These are phyloP conservation scores for Drosophila ananassae DNA, from an alignment of 1,140 invertebrate species.

Conservation along the genomic window DNA sequence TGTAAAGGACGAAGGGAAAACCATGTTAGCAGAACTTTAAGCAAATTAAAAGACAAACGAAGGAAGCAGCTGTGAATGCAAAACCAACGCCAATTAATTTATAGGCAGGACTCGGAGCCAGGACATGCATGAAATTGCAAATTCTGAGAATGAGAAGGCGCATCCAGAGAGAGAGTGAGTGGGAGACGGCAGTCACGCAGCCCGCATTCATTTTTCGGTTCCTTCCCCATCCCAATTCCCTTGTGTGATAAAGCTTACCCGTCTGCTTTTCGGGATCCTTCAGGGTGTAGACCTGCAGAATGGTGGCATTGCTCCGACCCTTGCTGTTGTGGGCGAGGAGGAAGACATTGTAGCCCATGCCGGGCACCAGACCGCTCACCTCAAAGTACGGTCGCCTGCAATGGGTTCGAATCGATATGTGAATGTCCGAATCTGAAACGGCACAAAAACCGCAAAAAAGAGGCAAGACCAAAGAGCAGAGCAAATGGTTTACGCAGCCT, in stretches of 20 bases:
- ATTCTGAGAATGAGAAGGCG: conserved; percentile 19
- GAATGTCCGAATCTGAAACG: conserved; percentile 55
- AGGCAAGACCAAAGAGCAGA: conserved; percentile 40
- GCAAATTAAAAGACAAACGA: conserved; percentile 45
- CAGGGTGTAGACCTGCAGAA: conserved; percentile 89
- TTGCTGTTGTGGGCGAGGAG: conserved; percentile 90
- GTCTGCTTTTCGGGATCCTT: conserved; percentile 92
- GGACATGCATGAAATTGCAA: conserved; percentile 76
- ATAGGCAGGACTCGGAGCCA: conserved; percentile 48
- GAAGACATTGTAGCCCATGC: conserved; percentile 88
- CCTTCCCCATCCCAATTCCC: not conserved
- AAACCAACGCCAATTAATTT: conserved; percentile 68
- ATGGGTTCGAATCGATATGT: conserved; percentile 70
- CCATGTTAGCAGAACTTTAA: conserved; percentile 37
- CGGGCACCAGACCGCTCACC: conserved; percentile 87
- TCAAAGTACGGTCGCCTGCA: conserved; percentile 86
- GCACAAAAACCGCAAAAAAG: conserved; percentile 23
- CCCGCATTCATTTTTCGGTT: conserved; percentile 18
- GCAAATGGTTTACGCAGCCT: conserved; percentile 49
- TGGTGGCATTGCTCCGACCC: conserved; percentile 87
- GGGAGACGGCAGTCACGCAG: conserved; percentile 2
- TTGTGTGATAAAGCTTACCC: conserved; percentile 85
- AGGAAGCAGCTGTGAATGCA: conserved; percentile 52
- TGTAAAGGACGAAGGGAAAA: conserved; percentile 15
- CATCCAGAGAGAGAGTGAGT: not conserved